Evolutionary conservation across 2,888 invertebrate species (phyloP).

Genomic region (Spilosoma lubricipeda): DNA sequence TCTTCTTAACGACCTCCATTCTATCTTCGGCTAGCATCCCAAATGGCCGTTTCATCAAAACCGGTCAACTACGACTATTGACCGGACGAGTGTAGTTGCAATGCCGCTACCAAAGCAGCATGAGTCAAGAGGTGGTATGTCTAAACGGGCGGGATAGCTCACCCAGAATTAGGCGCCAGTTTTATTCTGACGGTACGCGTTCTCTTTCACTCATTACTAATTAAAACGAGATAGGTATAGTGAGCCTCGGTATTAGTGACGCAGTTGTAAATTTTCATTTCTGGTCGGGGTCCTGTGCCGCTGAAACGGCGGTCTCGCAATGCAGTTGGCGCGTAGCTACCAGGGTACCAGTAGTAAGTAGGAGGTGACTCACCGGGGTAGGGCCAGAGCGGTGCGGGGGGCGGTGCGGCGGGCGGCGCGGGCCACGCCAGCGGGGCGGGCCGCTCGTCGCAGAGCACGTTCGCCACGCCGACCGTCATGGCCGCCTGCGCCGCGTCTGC

Average conservation of each 20-base stretch:
- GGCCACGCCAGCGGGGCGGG: conserved; percentile 86
- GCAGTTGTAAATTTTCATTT: conserved; percentile 42
- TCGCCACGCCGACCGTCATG: conserved; percentile 89
- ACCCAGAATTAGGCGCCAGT: conserved; percentile 55
- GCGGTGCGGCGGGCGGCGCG: conserved; percentile 84
- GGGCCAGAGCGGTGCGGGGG: conserved; percentile 92
- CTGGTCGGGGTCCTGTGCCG: conserved; percentile 52
- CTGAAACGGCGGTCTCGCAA: conserved; percentile 79
- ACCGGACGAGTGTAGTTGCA: conserved; percentile 76
- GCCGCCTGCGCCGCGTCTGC: conserved; percentile 88
- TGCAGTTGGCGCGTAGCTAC: conserved; percentile 86
- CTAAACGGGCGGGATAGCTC: conserved; percentile 56
- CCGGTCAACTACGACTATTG: conserved; percentile 63
- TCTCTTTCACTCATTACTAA: conserved; percentile 42
- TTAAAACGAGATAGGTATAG: conserved; percentile 31
- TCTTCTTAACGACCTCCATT: conserved; percentile 7
- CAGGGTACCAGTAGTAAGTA: conserved; percentile 75
- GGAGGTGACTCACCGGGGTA: conserved; percentile 90
- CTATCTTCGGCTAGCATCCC: conserved; percentile 20
- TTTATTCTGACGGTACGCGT: conserved; percentile 34
- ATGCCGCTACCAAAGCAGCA: conserved; percentile 81
- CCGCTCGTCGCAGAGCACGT: conserved; percentile 89
- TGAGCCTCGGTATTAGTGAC: conserved; percentile 24
- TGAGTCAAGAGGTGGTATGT: conserved; percentile 69
- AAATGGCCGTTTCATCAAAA: conserved; percentile 45